A percentile compares a stretch with the other conserved stretches of the same genome.
Conservation (phyloP, 2,797 vertebrate species). For the Emydoidea blandingii region DNA sequence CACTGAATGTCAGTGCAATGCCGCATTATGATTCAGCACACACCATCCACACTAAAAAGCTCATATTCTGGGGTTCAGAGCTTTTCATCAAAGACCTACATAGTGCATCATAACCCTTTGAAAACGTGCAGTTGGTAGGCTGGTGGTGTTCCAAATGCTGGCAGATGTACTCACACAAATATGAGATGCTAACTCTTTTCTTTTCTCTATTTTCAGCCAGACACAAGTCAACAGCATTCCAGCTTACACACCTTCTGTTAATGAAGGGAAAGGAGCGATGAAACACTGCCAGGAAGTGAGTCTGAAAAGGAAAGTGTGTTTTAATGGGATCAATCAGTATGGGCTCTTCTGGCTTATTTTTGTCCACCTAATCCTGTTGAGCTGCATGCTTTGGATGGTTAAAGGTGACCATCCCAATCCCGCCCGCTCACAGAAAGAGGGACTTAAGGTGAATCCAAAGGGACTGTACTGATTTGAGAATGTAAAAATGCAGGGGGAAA, state of each 20-base stretch:
- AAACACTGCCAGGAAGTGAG: not conserved
- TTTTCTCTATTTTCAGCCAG: constrained; percentile 39
- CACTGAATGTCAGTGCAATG: not conserved
- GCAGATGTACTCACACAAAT: constrained; percentile 24
- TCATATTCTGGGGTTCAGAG: not conserved
- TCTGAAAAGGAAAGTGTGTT: rapidly evolving
- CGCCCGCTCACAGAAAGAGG: not conserved
- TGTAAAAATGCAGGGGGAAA: not conserved
- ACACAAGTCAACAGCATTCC: constrained; percentile 28
- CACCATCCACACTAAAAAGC: not conserved
- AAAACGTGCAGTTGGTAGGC: not conserved
- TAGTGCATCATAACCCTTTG: not conserved
- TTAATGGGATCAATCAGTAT: not conserved
- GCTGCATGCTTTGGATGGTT: not conserved
- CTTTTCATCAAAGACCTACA: constrained; percentile 24
- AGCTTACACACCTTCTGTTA: constrained; percentile 35
- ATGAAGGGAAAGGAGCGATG: not conserved
- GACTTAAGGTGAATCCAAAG: not conserved
- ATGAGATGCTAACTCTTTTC: not conserved
- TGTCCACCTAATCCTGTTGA: not conserved
- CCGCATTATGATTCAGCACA: not conserved
- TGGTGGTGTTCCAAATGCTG: constrained; percentile 22
- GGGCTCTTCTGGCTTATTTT: not conserved
- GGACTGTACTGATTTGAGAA: not conserved
- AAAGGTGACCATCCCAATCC: not conserved